Evolutionary conservation across 2,888 invertebrate genomes (phyloP).

Genomic region (Morpho helenor): DNA sequence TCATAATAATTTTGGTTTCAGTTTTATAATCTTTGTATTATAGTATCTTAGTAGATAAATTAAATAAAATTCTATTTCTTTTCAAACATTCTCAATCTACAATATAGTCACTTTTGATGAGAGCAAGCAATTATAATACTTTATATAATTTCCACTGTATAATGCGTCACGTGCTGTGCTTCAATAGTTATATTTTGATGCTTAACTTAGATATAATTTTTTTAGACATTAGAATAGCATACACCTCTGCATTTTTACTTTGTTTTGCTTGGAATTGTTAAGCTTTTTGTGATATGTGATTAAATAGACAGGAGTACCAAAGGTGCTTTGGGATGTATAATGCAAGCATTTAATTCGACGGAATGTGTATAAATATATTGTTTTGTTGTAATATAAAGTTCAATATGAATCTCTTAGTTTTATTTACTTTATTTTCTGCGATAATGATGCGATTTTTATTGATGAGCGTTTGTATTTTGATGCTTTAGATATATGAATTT

Average conservation of each 20-base stretch:
- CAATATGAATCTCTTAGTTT: conserved; percentile 42
- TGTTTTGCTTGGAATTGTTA: conserved; percentile 18
- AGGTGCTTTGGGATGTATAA: conserved; percentile 36
- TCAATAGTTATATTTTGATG: too few species aligned
- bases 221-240: background rate
- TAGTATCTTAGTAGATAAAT: too few species aligned
- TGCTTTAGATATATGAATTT: too few species aligned
- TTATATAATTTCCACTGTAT: too few species aligned
- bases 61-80: too few species aligned
- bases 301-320: conserved; percentile 27
- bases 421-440: conserved; percentile 16
- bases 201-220: background rate
- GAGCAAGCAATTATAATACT: too few species aligned
- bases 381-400: conserved; percentile 70
- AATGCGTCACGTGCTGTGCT: too few species aligned
- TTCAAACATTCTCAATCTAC: too few species aligned
- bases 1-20: too few species aligned
- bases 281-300: conserved; percentile 26
- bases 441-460: background rate
- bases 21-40: too few species aligned
- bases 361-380: conserved; percentile 53
- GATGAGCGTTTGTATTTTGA: too few species aligned
- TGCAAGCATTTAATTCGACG: conserved; percentile 51
- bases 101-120: too few species aligned
- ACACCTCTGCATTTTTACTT: conserved; percentile 23